Evolutionary conservation across 2,888 invertebrate species (phyloP).

Genomic region (Penaeus monodon): DNA sequence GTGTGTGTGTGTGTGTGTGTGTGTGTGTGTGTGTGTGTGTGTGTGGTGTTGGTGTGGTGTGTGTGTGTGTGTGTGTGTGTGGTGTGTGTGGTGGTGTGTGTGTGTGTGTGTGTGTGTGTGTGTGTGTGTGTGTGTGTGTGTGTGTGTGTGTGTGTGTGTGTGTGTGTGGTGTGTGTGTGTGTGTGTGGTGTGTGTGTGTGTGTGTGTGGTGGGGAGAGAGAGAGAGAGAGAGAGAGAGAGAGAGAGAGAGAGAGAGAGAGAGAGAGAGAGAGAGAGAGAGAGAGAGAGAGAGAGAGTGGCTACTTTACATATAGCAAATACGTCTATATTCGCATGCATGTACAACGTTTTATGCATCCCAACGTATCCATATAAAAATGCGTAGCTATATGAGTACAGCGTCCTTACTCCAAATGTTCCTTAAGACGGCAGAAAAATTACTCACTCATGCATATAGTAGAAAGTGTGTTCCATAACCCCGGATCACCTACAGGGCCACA

Average conservation of each 20-base stretch:
- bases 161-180: background rate
- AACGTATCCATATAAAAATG: too few relatives aligned
- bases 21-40: too few relatives aligned
- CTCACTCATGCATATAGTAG: too few relatives aligned
- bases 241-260: background rate
- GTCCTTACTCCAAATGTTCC: too few relatives aligned
- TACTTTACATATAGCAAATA: too few relatives aligned
- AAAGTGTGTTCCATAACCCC: too few relatives aligned
- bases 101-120: background rate
- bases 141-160: background rate
- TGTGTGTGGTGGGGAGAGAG: background rate
- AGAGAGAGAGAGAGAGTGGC: slow-evolving; percentile 10
- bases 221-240: slow-evolving; percentile 10
- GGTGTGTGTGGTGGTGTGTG: background rate
- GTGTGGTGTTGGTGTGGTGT: background rate
- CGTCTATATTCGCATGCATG: too few relatives aligned
- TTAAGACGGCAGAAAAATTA: too few relatives aligned
- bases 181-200: background rate
- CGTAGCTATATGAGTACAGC: too few relatives aligned
- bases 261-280: background rate
- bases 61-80: background rate
- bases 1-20: too few relatives aligned
- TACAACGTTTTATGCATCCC: too few relatives aligned
- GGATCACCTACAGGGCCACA: too few relatives aligned
- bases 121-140: background rate